phyloP scores from a whole-genome alignment of 1,140 invertebrate species.

The Papilio glaucus region DNA sequence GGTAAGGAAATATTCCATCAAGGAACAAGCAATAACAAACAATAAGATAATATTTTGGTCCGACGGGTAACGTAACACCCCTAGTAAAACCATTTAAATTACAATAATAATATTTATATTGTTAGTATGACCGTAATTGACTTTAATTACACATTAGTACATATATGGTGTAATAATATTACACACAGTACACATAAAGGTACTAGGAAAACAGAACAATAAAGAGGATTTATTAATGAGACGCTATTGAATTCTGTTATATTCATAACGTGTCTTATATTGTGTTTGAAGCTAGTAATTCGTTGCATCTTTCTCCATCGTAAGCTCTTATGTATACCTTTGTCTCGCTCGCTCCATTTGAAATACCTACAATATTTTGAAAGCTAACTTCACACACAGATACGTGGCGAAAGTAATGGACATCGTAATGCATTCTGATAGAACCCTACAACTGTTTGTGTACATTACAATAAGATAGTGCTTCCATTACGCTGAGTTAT shows the following conservation, averaged over 20 bases:
- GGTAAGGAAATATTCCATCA: not conserved
- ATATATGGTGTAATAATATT: conserved; percentile 53
- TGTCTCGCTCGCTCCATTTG: not conserved
- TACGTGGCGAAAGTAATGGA: conserved; percentile 14
- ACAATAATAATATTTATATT: conserved; percentile 14
- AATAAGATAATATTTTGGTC: not conserved
- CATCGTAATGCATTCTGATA: conserved; percentile 10
- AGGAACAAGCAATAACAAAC: not conserved
- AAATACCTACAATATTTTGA: not conserved
- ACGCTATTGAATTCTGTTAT: conserved; percentile 4
- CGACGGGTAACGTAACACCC: not conserved
- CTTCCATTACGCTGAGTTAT: conserved; percentile 22
- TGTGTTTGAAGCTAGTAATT: not conserved
- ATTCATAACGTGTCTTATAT: not conserved
- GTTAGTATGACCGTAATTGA: conserved; percentile 37
- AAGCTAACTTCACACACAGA: not conserved
- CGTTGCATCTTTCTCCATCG: not conserved
- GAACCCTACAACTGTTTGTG: not conserved
- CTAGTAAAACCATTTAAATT: conserved; percentile 15
- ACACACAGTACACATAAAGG: conserved; percentile 52
- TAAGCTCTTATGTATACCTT: not conserved
- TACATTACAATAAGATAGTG: conserved; percentile 25
- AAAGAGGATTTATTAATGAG: conserved; percentile 49
- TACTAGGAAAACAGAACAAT: conserved; percentile 51
- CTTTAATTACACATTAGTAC: conserved; percentile 47